Evolutionary conservation across 2,113 vertebrate species (phyloP).

Genomic region (Etia nguti): DNA sequence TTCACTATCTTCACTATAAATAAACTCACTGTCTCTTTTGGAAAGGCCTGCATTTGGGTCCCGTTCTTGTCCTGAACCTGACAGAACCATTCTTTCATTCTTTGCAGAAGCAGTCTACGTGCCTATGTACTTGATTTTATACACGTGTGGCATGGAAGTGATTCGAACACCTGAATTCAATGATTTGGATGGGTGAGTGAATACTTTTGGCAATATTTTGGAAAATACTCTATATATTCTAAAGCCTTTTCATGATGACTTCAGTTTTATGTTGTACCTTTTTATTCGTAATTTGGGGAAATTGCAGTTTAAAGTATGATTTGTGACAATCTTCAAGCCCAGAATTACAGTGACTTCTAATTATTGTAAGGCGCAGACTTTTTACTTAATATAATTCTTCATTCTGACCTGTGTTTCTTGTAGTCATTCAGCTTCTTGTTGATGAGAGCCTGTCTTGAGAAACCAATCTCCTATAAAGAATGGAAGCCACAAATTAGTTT

Average conservation of each 20-base stretch:
- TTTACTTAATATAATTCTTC: neutral
- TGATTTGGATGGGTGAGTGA: neutral
- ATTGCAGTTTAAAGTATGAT: neutral
- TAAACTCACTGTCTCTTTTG: neutral
- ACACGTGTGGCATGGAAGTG: neutral
- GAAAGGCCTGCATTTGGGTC: neutral
- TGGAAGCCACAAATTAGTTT: neutral
- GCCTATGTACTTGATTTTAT: neutral
- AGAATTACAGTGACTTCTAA: neutral
- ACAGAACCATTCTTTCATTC: neutral
- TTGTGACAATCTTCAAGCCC: neutral
- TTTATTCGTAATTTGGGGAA: neutral
- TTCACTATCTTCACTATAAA: neutral
- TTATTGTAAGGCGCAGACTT: neutral
- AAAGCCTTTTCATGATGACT: neutral
- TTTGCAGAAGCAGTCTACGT: neutral
- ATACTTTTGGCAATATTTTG: neutral
- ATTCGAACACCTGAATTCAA: neutral
- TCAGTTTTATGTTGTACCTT: neutral
- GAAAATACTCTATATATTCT: neutral
- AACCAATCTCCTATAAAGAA: conserved; percentile 82
- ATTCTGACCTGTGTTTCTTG: conserved; percentile 79
- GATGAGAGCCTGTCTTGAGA: conserved; percentile 93
- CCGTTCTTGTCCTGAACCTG: neutral
- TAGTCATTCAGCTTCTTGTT: conserved; percentile 98